phyloP scores from a whole-genome alignment of 2,888 invertebrate genomes.

The Xestia rhomboidea region DNA sequence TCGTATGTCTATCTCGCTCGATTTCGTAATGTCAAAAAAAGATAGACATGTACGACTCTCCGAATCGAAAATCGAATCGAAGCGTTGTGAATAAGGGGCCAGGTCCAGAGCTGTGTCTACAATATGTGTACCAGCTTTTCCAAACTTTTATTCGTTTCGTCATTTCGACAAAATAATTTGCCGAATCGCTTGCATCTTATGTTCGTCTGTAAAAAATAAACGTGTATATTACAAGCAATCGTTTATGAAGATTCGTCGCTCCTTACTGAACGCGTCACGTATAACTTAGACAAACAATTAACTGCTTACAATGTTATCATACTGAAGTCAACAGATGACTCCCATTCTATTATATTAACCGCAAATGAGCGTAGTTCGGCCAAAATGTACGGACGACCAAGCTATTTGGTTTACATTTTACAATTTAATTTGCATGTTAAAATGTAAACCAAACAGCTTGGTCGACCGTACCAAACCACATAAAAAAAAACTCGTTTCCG shows the following conservation, averaged over 20 bases:
- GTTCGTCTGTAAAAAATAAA: slow-evolving; percentile 16
- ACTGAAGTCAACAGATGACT: slow-evolving; percentile 20
- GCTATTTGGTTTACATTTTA: too few species aligned
- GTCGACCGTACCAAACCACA: too few species aligned
- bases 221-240: slow-evolving; percentile 46
- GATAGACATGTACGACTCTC: too few species aligned
- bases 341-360: background rate
- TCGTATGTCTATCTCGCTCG: too few species aligned
- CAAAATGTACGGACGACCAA: too few species aligned
- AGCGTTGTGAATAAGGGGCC: too few species aligned
- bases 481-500: too few species aligned
- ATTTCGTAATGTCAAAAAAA: too few species aligned
- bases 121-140: background rate
- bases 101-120: background rate
- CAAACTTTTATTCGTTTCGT: background rate
- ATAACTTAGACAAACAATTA: slow-evolving; percentile 62
- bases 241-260: slow-evolving; percentile 40
- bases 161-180: background rate
- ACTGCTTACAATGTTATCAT: slow-evolving; percentile 54
- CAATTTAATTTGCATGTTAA: too few species aligned
- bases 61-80: too few species aligned
- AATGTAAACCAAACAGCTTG: too few species aligned
- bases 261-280: slow-evolving; percentile 28
- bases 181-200: slow-evolving; percentile 22
- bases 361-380: background rate